Percentiles rank a stretch among this genome's conserved stretches.
Evolutionary conservation across 2,888 invertebrate genomes (phyloP).

Genomic region (Yponomeuta evonymella): DNA sequence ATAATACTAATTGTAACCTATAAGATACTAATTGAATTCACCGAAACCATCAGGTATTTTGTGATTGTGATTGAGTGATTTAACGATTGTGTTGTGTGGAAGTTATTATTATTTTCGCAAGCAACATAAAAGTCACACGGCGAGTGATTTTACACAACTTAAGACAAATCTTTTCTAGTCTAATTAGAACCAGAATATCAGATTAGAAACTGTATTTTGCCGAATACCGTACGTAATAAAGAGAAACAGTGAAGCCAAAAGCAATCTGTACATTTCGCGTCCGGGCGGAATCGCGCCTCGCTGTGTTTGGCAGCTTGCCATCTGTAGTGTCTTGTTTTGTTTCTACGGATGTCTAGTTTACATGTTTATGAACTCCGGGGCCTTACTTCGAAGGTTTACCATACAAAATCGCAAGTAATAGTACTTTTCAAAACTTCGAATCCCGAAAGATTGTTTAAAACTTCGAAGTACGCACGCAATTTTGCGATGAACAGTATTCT

Average conservation of each 20-base stretch:
- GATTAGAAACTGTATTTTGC: neutral
- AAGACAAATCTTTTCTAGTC: neutral
- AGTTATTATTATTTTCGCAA: no score
- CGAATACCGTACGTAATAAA: conserved; percentile 1
- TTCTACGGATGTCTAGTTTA: neutral
- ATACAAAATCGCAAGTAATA: neutral
- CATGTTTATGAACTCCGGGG: neutral
- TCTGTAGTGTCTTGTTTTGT: neutral
- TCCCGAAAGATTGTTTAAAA: no score
- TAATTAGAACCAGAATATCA: neutral
- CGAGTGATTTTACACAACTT: no score
- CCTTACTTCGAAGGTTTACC: neutral
- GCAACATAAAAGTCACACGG: no score
- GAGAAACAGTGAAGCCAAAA: conserved; percentile 1
- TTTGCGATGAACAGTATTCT: no score
- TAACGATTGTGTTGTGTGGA: no score
- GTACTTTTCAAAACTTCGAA: neutral
- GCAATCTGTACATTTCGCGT: neutral
- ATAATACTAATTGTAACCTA: no score
- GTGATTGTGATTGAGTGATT: no score
- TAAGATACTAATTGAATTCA: no score
- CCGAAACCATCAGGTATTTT: no score
- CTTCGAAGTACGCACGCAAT: no score
- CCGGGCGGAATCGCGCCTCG: neutral
- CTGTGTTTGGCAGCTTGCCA: neutral